Evolutionary conservation across 1,140 invertebrate species (phyloP).

Genomic region (Eueides isabella): DNA sequence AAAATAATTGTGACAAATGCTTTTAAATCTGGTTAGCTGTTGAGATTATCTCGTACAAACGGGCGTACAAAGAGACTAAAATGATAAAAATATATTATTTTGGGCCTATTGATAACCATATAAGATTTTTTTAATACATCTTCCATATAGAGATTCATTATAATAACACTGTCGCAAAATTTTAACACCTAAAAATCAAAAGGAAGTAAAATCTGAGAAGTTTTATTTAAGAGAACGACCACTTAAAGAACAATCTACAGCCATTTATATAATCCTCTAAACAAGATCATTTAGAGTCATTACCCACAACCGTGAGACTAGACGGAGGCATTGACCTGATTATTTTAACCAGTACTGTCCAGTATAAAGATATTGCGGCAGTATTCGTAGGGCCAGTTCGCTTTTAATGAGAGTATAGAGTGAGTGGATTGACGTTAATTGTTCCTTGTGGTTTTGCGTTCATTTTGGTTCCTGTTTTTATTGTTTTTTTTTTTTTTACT

Average conservation of each 20-base stretch:
- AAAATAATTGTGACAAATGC: too few species aligned
- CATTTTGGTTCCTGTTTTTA: background rate
- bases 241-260: background rate
- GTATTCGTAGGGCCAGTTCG: background rate
- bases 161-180: background rate
- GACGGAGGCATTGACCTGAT: constrained; percentile 15
- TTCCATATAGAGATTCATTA: too few species aligned
- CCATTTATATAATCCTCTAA: background rate
- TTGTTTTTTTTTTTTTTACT: background rate
- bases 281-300: background rate
- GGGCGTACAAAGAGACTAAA: too few species aligned
- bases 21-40: too few species aligned
- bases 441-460: constrained; percentile 1
- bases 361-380: background rate
- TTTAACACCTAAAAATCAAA: background rate
- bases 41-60: too few species aligned
- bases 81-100: too few species aligned
- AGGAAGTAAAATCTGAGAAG: background rate
- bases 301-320: background rate
- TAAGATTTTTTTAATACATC: too few species aligned
- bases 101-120: too few species aligned
- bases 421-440: constrained; percentile 2
- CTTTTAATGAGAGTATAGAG: constrained; percentile 2
- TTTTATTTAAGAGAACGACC: background rate
- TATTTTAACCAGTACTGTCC: background rate